Base-by-base conservation (phyloP, 2,888 invertebrate species). In the Drepana falcataria region DNA sequence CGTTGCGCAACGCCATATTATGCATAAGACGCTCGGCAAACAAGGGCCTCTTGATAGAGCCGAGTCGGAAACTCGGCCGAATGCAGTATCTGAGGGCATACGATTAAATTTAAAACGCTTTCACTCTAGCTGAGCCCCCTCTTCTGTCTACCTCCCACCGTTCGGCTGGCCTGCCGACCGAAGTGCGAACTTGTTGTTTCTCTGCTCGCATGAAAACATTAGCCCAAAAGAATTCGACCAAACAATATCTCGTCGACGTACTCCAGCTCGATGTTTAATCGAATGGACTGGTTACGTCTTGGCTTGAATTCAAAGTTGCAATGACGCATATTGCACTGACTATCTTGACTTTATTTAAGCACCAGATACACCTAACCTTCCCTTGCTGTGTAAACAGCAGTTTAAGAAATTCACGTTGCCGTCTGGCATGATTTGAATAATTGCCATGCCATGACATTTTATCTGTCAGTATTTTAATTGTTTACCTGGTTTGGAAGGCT, bases 81-180 rank as follows among this genome's bases (percentile, higher is more conserved):
- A 75, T 75, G 75, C 75, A 70, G 69, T 68, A 69, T 75, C 69
- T 73, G 75, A 78, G 80, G 78, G 82, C 78, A 70, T 72, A 71
- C 78, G 75, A 80, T 82, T 77, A 74, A 79, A 81, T 83, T 84
- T 79, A 74, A 83, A 85, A 84, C 86, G 85, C 87, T 88, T 88
- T 88, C 88, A 87, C 86, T 81, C 67, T 66, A 63, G 64, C 62
- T 60, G 60, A 63, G 63, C 64, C 65, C 63, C 58, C 56, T 48
- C 61, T 60, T 61, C 65, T 63, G 59, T 48, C 59, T 58, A 59
- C 56, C 69, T 58, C 64, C 64, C 60, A 65, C 59, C 21, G 58
- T 58, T 54, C 59, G 58, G 58, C 61, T 57, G 66, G 60, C 57
- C 61, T 55, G 57, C 54, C 59, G 57, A 63, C 54, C 58, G 59